Conservation (phyloP, 2,113 vertebrate species). For the Polyodon spathula region DNA sequence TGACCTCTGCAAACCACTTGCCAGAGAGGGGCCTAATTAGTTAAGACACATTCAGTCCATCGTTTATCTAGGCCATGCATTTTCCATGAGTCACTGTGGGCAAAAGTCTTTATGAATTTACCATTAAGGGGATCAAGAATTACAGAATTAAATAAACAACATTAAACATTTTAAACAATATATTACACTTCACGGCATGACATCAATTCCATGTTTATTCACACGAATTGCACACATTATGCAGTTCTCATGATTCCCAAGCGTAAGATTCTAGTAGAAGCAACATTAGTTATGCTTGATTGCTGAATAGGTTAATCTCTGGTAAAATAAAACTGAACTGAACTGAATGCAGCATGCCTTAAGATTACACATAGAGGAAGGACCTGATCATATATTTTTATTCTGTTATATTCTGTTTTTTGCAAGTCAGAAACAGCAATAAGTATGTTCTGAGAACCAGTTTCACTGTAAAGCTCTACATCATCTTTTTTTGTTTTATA, state of each 20-base stretch:
- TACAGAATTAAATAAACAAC: not conserved
- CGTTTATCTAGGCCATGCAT: not conserved
- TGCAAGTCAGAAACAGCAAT: too few relatives aligned
- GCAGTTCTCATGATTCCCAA: too few relatives aligned
- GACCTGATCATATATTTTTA: too few relatives aligned
- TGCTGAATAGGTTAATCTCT: too few relatives aligned
- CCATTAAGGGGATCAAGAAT: not conserved
- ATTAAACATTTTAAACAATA: not conserved
- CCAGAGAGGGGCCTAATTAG: conserved; percentile 3
- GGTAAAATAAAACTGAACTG: too few relatives aligned
- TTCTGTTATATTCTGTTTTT: too few relatives aligned
- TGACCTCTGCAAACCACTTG: not conserved
- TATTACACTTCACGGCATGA: not conserved
- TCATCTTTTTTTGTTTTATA: conserved; percentile 9
- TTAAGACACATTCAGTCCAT: not conserved
- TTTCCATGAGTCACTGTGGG: not conserved
- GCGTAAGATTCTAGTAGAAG: too few relatives aligned
- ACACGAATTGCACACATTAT: not conserved
- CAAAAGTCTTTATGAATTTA: not conserved
- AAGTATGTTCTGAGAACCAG: too few relatives aligned
- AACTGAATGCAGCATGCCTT: too few relatives aligned
- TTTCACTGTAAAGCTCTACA: not conserved
- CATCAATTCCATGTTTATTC: not conserved
- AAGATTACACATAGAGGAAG: too few relatives aligned
- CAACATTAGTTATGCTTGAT: too few relatives aligned